Base-by-base conservation (phyloP, 2,113 vertebrate species). In the Leucopsar rothschildi region DNA sequence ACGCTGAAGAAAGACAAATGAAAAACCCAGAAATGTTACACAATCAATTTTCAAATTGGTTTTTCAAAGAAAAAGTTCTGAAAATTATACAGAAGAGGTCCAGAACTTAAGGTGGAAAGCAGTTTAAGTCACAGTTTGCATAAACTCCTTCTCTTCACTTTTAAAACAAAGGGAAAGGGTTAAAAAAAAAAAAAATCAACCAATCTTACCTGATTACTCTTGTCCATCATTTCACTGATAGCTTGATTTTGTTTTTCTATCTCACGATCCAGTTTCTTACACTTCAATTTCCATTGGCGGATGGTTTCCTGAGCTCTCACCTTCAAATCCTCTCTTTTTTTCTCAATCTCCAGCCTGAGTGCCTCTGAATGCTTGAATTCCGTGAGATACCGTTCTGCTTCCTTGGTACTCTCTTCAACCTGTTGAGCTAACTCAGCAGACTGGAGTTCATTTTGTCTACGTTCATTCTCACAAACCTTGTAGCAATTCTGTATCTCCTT, bases 211-310 rank as follows among this genome's bases (percentile, higher is more conserved):
- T 98, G 97, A 57, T 83, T 97, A 45, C 98, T 98, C 96, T 98
- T 98, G 53, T 98, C 97, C 25, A 95, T 97, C 39, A 98, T 95
- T 3, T 98, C 84, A 19, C 78, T 96, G 55, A 97, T 88, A 47
- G 96, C 93, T 72, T 97, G 96, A 12, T 95, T 96, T 28, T 97
- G 97, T 70, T 99, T 99, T 89, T 98, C 98, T 88, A 98, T 50
- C 31, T 98, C 98, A 75, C 94, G 97, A 96, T 98, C 98, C 93
- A 99, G 84, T 89, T 98, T 98, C 96, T 97, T 98, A 95, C 98
- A 98, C 92, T 98, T 99, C 44, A 98, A 15, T 95, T 98, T 99
- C 99, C 99, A 99, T 6, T 99, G 98, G 55, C 97, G 97, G 71
- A 99, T 97, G 19, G 98, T 96, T 79, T 99, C 99, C 88, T 99